Evolutionary conservation across 2,888 invertebrate species (phyloP).

Genomic region (Celastrina argiolus): DNA sequence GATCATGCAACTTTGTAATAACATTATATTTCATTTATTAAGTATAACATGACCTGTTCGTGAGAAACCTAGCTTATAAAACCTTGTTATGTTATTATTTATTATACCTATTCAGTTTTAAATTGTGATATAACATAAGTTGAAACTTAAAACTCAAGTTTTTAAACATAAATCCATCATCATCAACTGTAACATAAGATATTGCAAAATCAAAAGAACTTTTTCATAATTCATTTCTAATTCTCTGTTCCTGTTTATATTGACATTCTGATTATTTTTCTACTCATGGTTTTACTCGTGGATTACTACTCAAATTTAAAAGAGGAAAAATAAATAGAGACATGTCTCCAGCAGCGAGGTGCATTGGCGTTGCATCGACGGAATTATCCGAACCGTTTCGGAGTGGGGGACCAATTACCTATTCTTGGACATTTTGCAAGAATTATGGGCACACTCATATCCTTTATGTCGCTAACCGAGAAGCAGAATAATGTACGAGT

Average conservation of each 20-base stretch:
- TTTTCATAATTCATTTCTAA: too few relatives aligned
- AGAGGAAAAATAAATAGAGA: constrained; percentile 51
- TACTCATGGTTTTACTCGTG: too few relatives aligned
- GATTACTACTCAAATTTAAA: constrained; percentile 36
- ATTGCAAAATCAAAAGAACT: not conserved
- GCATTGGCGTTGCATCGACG: constrained; percentile 66
- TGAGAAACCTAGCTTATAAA: not conserved
- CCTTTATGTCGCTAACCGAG: constrained; percentile 4
- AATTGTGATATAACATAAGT: not conserved
- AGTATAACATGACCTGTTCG: not conserved
- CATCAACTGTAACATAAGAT: not conserved
- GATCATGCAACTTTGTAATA: constrained; percentile 15
- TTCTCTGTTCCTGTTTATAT: too few relatives aligned
- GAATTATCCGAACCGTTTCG: constrained; percentile 57
- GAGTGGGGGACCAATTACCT: constrained; percentile 59
- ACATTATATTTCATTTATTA: not conserved
- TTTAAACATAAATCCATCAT: not conserved
- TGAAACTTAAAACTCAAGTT: not conserved
- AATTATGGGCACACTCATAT: constrained; percentile 48
- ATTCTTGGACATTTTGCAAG: constrained; percentile 71
- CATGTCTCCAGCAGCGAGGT: constrained; percentile 64
- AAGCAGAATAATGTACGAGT: not conserved
- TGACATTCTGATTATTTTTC: too few relatives aligned
- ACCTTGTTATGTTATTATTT: not conserved
- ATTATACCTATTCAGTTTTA: not conserved